Percentiles rank a stretch among this genome's conserved stretches.
These are phyloP conservation scores for Epirrita christyi DNA, from an alignment of 2,888 invertebrate species.

Conservation along the genomic window DNA sequence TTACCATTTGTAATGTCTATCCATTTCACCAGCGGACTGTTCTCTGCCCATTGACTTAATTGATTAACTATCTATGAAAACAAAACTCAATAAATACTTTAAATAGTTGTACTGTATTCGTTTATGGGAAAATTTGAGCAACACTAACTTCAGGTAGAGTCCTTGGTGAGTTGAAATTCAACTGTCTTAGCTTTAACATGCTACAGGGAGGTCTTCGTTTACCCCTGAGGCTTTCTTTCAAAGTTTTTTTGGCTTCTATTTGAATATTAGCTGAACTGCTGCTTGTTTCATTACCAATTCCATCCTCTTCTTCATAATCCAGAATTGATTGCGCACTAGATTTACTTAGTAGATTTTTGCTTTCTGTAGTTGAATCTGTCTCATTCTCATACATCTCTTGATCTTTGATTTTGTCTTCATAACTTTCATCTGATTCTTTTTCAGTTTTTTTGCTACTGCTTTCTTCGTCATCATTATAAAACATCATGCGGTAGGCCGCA, in stretches of 20 bases:
- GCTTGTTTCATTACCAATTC: conserved; percentile 13
- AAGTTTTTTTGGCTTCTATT: conserved; percentile 5
- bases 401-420: conserved; percentile 44
- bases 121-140: background rate
- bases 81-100: conserved; percentile 18
- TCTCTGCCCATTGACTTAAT: conserved; percentile 69
- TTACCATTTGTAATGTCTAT: conserved; percentile 72
- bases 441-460: conserved; percentile 42
- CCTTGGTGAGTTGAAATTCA: conserved; percentile 65
- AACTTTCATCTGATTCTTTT: conserved; percentile 40
- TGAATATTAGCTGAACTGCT: conserved; percentile 3
- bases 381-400: conserved; percentile 19
- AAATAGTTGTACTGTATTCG: too few relatives aligned
- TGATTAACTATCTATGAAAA: conserved; percentile 63
- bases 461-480: conserved; percentile 56
- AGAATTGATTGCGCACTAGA: background rate
- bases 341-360: conserved; percentile 1
- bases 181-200: conserved; percentile 58
- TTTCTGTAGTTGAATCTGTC: conserved; percentile 5
- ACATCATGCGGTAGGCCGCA: conserved; percentile 55
- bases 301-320: conserved; percentile 11
- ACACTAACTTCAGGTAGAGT: conserved; percentile 68
- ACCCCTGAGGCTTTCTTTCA: conserved; percentile 20
- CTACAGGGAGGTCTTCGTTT: conserved; percentile 52
- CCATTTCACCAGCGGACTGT: conserved; percentile 71